These are phyloP conservation scores for Lateolabrax maculatus DNA, from an alignment of 2,797 vertebrate species.

Conservation along the genomic window DNA sequence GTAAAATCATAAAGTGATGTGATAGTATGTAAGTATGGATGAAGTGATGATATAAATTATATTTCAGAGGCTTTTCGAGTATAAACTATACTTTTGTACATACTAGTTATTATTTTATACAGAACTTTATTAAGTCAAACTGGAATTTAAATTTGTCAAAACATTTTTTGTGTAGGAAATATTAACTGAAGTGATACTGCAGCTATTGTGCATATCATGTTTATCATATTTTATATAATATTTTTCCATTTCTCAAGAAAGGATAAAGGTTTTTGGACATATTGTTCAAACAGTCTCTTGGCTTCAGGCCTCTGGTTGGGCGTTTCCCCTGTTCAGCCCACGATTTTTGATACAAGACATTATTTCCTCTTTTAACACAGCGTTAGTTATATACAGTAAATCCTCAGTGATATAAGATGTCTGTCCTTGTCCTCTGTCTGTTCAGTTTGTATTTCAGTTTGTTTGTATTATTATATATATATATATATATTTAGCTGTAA, in stretches of 20 bases:
- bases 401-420: neutral
- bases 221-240: too few relatives aligned
- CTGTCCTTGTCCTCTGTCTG: too few relatives aligned
- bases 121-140: too few relatives aligned
- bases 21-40: neutral
- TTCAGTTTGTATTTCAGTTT: neutral
- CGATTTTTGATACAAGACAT: too few relatives aligned
- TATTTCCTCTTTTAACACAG: neutral
- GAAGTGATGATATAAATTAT: neutral
- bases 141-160: too few relatives aligned
- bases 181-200: neutral
- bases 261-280: neutral
- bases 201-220: too few relatives aligned
- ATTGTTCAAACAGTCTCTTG: neutral
- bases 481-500: neutral
- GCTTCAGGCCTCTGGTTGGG: neutral
- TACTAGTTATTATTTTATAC: neutral
- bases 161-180: neutral
- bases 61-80: neutral
- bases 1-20: neutral
- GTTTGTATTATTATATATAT: neutral
- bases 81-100: neutral
- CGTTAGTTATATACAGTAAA: neutral
- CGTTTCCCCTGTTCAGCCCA: neutral
- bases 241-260: neutral